A percentile compares a stretch with the other conserved stretches of the same genome.
Evolutionary conservation across 1,140 invertebrate species (phyloP).

Genomic region (Platorchestia sp.): DNA sequence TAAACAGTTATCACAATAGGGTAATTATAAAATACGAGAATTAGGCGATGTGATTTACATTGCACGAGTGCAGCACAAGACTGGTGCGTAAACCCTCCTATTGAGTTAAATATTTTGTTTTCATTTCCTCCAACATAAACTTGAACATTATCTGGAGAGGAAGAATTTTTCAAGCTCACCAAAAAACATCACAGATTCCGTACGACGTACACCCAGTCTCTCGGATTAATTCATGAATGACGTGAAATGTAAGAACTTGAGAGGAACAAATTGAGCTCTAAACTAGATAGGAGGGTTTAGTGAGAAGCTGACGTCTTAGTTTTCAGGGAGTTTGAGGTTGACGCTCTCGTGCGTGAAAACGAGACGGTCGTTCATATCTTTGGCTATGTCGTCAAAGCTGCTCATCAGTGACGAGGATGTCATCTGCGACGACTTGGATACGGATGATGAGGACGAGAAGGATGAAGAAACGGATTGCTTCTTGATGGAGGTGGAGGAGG

Average conservation of each 20-base stretch:
- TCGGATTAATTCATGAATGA: background rate
- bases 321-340: conserved; percentile 64
- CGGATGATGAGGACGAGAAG: conserved; percentile 45
- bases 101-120: background rate
- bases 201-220: background rate
- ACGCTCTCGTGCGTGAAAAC: conserved; percentile 66
- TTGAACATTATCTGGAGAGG: background rate
- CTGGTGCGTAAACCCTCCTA: background rate
- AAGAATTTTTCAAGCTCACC: background rate
- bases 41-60: background rate
- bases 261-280: background rate
- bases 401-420: conserved; percentile 29
- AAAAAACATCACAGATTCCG: background rate
- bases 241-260: background rate
- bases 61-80: background rate
- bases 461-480: conserved; percentile 64
- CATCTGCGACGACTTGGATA: conserved; percentile 56
- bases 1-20: background rate
- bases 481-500: conserved; percentile 37
- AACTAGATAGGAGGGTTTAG: background rate
- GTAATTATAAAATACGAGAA: background rate
- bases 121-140: background rate
- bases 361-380: conserved; percentile 65
- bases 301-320: background rate
- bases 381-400: conserved; percentile 64